Evolutionary conservation across 2,888 invertebrate genomes (phyloP).

Genomic region (Melinaea marsaeus): DNA sequence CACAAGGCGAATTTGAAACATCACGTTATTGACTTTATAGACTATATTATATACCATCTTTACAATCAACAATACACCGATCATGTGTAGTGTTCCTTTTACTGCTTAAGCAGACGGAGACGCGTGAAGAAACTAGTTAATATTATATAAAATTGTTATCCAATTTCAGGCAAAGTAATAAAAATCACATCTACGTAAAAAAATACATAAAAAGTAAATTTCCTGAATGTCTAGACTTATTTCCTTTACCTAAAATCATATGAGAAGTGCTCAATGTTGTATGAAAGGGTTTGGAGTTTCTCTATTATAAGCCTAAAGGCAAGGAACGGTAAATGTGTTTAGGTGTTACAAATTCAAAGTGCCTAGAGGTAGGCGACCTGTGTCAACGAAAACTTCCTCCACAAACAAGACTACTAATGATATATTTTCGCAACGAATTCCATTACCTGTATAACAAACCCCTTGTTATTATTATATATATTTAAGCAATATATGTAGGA

Average conservation of each 20-base stretch:
- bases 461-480: neutral
- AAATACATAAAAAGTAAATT: slow-evolving; percentile 52
- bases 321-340: slow-evolving; percentile 20
- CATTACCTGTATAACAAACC: slow-evolving; percentile 34
- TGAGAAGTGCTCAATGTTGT: slow-evolving; percentile 24
- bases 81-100: too few species aligned
- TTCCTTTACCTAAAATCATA: slow-evolving; percentile 49
- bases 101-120: neutral
- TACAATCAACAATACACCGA: too few species aligned
- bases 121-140: neutral
- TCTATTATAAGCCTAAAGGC: slow-evolving; percentile 13
- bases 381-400: slow-evolving; percentile 39
- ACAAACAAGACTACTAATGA: slow-evolving; percentile 40
- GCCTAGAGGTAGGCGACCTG: slow-evolving; percentile 35
- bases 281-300: slow-evolving; percentile 13
- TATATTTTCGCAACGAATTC: slow-evolving; percentile 34
- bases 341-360: slow-evolving; percentile 39
- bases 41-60: too few species aligned
- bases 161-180: neutral
- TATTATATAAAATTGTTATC: neutral
- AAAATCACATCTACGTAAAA: slow-evolving; percentile 13
- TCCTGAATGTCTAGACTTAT: slow-evolving; percentile 68
- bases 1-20: too few species aligned
- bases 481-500: neutral
- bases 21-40: too few species aligned